phyloP scores from a whole-genome alignment of 30 jellyfish, hydroid and myxozoan genomes.

The Phacellophora camtschatica region DNA sequence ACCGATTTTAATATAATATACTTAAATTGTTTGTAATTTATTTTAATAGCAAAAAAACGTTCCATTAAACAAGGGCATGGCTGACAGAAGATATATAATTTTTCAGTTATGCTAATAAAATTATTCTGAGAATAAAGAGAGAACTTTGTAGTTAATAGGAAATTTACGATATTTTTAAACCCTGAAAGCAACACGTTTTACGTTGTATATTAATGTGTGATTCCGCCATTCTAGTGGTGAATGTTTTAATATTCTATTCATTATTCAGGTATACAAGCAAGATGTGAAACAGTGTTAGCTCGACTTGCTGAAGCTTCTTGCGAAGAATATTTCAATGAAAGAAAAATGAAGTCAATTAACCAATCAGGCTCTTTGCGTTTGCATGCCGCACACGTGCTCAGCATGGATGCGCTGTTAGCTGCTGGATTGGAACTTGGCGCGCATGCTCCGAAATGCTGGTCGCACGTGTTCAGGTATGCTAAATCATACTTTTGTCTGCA shows the following conservation, averaged over 20 bases:
- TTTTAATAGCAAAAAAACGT: no score
- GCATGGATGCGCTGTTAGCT: constrained; percentile 98
- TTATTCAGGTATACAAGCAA: constrained; percentile 81
- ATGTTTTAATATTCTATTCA: background rate
- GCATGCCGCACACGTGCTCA: constrained; percentile 97
- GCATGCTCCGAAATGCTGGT: constrained; percentile 96
- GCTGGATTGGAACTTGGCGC: constrained; percentile 97
- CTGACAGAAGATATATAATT: no score
- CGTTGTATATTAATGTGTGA: no score
- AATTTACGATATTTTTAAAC: no score
- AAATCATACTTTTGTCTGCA: background rate
- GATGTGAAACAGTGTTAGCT: constrained; percentile 91
- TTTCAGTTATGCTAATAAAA: no score
- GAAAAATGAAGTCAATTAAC: constrained; percentile 34
- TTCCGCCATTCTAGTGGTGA: no score
- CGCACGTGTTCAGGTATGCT: constrained; percentile 91
- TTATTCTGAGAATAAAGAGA: no score
- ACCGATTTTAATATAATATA: no score
- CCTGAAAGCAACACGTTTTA: no score
- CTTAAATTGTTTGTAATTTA: no score
- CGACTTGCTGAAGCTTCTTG: constrained; percentile 96
- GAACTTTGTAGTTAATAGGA: no score
- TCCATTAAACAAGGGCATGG: no score
- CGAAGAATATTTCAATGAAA: constrained; percentile 74
- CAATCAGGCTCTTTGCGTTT: constrained; percentile 74